Percentiles rank a stretch among this genome's conserved stretches.
Conservation (phyloP, 2,113 vertebrate genomes). For the Phalacrocorax pelagicus region DNA sequence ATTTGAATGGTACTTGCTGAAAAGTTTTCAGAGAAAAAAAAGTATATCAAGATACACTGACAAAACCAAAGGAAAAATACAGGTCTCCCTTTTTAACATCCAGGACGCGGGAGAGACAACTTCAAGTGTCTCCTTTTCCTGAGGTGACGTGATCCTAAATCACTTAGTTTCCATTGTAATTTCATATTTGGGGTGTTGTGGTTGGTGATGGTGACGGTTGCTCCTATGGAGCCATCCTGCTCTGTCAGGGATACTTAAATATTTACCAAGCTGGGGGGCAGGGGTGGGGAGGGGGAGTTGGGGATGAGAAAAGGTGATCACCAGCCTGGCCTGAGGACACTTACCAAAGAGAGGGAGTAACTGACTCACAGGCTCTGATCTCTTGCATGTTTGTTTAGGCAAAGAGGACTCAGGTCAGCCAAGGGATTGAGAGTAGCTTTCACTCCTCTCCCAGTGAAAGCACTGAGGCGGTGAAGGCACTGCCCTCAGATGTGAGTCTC, state of each 20-base stretch:
- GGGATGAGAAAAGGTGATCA: neutral
- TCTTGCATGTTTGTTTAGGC: neutral
- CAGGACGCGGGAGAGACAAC: neutral
- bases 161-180: neutral
- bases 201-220: neutral
- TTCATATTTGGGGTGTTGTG: neutral
- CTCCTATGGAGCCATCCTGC: neutral
- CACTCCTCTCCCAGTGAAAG: neutral
- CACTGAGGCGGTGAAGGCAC: neutral
- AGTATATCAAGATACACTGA: neutral
- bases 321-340: neutral
- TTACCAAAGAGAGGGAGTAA: neutral
- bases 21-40: neutral
- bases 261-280: neutral
- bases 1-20: neutral
- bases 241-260: neutral
- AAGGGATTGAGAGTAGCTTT: neutral
- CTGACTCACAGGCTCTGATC: neutral
- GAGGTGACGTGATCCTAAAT: neutral
- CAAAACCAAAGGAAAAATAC: neutral
- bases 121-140: neutral
- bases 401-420: neutral
- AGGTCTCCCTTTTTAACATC: neutral
- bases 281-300: rapidly evolving
- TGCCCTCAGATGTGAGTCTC: neutral